Base-by-base conservation (phyloP, 2,113 vertebrate genomes). In the Dicentrarchus labrax region DNA sequence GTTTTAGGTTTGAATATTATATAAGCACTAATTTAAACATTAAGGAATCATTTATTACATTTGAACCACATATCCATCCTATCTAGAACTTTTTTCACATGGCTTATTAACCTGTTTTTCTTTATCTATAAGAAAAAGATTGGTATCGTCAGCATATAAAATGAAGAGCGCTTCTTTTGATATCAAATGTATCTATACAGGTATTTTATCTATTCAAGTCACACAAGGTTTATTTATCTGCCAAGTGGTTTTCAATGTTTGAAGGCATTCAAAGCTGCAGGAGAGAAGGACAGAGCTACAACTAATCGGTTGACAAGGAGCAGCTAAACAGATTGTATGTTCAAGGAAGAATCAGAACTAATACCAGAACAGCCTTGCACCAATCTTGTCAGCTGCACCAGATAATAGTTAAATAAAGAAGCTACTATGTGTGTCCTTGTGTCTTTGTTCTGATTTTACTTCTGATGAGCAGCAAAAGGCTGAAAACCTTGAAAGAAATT, bases 381-480 rank as follows among this genome's bases (percentile, higher is more conserved):
- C 11, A 12, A 12, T 50, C 41, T 24, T 17, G 39, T 71, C 45
- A 53, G 24, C 11, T 65, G 15, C 39, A 68, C 9, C 38, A 9
- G 30, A 30, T 69, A n/a, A 78, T 22, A n/a, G 3, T 70, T 57
- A 48, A 83, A 53, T 64, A 53, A 3, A 4, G 66, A 4, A 39
- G 41, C 43, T 47, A 0, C 45, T 62, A 11, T 19, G 48, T 72
- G 30, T 38, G 38, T 72, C 62, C 78, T 85, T 72, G 70, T 7
- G 48, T 70, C 17, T 78, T 85, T 70, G 17, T 51, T 83, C 11
- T 3, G 24, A 81, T 61, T 83, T 76, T 54, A 39, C 76, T 57
- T 81, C 19, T 60, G 54, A 84, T 43, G 65, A 83, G 38, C 30
- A 64, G n/a, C 70, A 60, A 47, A 72, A 66, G 21, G 45, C 47